A percentile compares a stretch with the other conserved stretches of the same genome.
These are phyloP conservation scores for Oscheius sp. DNA, from an alignment of 2,888 invertebrate genomes.

Conservation along the genomic window DNA sequence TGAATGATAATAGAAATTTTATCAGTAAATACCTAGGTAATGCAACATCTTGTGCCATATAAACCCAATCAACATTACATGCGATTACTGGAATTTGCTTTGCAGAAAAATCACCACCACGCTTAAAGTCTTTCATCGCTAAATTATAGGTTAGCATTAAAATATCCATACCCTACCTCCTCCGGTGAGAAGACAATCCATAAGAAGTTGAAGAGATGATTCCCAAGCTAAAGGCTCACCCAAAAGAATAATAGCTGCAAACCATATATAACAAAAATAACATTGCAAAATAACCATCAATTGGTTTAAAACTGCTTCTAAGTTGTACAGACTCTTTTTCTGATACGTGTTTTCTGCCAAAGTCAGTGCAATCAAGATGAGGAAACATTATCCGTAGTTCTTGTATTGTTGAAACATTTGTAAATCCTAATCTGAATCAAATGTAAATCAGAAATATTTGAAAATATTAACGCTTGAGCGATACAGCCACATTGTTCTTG, in stretches of 20 bases:
- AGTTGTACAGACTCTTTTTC: slow-evolving; percentile 38
- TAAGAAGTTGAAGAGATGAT: slow-evolving; percentile 77
- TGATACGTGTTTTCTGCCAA: slow-evolving; percentile 65
- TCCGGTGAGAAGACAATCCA: slow-evolving; percentile 77
- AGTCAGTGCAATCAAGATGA: slow-evolving; percentile 77
- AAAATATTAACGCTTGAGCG: slow-evolving; percentile 68
- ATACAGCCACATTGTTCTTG: slow-evolving; percentile 76
- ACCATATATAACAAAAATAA: background rate
- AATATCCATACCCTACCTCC: slow-evolving; percentile 44
- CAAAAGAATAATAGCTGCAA: slow-evolving; percentile 76
- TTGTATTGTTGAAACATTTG: slow-evolving; percentile 76
- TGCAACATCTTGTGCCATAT: slow-evolving; percentile 78
- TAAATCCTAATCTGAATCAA: slow-evolving; percentile 75
- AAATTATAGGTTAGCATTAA: background rate
- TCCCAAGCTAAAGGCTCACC: slow-evolving; percentile 80
- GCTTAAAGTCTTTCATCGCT: slow-evolving; percentile 59
- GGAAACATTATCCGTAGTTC: slow-evolving; percentile 76
- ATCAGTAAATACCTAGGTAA: slow-evolving; percentile 75
- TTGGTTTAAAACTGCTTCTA: slow-evolving; percentile 40
- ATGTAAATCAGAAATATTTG: background rate
- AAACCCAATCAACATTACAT: slow-evolving; percentile 78
- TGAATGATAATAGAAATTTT: background rate
- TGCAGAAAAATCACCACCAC: slow-evolving; percentile 68
- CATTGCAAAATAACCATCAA: slow-evolving; percentile 49
- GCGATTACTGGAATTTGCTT: slow-evolving; percentile 78